Percentiles rank a stretch among this genome's conserved stretches.
Conservation (phyloP, 2,797 vertebrate species). For the Bradypus variegatus region DNA sequence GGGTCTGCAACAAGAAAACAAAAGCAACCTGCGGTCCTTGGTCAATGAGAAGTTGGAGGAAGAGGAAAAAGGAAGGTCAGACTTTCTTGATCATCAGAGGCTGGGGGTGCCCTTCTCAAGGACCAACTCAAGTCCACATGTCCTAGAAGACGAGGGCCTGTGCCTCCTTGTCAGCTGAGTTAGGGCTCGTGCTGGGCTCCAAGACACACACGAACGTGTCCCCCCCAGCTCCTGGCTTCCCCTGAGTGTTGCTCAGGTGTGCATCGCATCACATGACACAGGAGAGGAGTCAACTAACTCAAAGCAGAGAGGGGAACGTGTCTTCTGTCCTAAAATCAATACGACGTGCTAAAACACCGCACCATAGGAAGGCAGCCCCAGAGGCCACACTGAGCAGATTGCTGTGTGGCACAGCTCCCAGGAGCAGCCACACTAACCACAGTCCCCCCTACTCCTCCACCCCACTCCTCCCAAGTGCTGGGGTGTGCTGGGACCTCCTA, state of each 20-base stretch:
- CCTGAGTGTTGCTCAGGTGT: too few relatives aligned
- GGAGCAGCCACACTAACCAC: not conserved
- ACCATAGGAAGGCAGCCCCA: rapidly evolving
- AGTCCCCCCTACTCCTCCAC: not conserved
- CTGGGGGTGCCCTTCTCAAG: not conserved
- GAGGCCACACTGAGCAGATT: not conserved
- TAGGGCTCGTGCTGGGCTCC: not conserved
- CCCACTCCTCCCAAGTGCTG: not conserved
- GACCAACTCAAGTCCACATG: not conserved
- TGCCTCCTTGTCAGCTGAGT: not conserved
- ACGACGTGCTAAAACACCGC: rapidly evolving
- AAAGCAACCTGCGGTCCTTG: not conserved
- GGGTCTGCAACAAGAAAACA: not conserved
- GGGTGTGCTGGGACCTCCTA: not conserved
- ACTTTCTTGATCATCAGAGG: not conserved
- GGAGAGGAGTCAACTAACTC: not conserved
- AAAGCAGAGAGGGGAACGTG: not conserved
- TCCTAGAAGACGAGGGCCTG: not conserved
- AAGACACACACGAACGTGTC: not conserved
- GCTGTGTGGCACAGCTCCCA: not conserved
- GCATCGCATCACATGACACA: not conserved
- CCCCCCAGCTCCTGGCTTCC: not conserved
- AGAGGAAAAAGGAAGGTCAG: too few relatives aligned
- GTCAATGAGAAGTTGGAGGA: not conserved
- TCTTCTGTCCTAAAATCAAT: not conserved